Percentiles rank a stretch among this genome's conserved stretches.
These are phyloP conservation scores for Drosophila gaucha DNA, from an alignment of 2,888 invertebrate genomes.

Conservation along the genomic window DNA sequence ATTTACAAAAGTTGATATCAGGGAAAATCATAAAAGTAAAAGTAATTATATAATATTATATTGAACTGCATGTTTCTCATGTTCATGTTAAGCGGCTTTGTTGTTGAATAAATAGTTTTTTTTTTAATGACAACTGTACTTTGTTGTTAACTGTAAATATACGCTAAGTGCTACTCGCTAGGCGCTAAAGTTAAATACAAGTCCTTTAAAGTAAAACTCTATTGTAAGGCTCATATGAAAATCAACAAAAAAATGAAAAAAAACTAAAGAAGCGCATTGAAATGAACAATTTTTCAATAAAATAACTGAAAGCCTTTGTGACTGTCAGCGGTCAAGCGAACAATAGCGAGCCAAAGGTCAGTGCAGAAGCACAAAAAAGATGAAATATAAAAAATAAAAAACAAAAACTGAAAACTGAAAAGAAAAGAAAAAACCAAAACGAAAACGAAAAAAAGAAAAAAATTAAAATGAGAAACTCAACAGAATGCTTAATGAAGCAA, in stretches of 20 bases:
- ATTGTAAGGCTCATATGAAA: slow-evolving; percentile 32
- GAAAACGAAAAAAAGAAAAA: neutral
- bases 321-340: slow-evolving; percentile 34
- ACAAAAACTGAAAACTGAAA: neutral
- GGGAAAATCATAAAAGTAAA: slow-evolving; percentile 19
- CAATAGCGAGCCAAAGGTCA: slow-evolving; percentile 15
- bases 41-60: slow-evolving; percentile 18
- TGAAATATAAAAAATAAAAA: slow-evolving; percentile 1
- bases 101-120: slow-evolving; percentile 22
- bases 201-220: slow-evolving; percentile 20
- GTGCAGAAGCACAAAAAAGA: slow-evolving; percentile 19
- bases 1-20: slow-evolving; percentile 17
- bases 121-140: slow-evolving; percentile 53
- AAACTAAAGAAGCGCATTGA: slow-evolving; percentile 24
- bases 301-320: slow-evolving; percentile 56
- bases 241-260: neutral
- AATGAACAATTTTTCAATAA: slow-evolving; percentile 44
- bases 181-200: slow-evolving; percentile 52
- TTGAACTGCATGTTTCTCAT: slow-evolving; percentile 61
- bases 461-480: slow-evolving; percentile 10
- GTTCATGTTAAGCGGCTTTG: slow-evolving; percentile 57
- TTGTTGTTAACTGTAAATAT: slow-evolving; percentile 49
- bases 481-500: slow-evolving; percentile 46
- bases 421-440: neutral
- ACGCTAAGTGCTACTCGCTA: slow-evolving; percentile 67